phyloP scores from a whole-genome alignment of 2,113 vertebrate species.

The Andinoacara biseriatus region DNA sequence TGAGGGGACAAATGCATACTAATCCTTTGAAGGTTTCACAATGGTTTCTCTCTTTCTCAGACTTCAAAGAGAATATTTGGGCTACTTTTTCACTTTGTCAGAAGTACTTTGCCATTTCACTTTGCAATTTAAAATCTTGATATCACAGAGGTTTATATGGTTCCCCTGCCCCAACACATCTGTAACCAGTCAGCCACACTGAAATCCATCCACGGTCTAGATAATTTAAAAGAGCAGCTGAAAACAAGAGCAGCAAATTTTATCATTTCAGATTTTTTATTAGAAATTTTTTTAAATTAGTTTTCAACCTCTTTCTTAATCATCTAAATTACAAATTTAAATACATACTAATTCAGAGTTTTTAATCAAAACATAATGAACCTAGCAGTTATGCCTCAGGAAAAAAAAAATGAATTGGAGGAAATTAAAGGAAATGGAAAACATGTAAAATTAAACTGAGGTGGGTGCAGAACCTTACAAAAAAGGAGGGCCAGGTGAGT shows the following conservation, averaged over 20 bases:
- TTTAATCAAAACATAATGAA: not conserved
- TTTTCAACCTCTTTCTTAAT: not conserved
- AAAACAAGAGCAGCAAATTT: not conserved
- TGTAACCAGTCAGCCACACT: slow-evolving; percentile 2
- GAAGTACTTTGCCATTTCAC: slow-evolving; percentile 20
- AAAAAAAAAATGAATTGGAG: not conserved
- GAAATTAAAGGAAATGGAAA: not conserved
- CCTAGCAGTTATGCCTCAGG: not conserved
- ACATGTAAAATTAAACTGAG: not conserved
- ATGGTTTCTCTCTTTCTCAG: slow-evolving; percentile 29
- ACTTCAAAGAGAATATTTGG: slow-evolving; percentile 61
- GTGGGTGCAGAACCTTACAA: not conserved
- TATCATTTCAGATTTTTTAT: not conserved
- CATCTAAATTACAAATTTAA: slow-evolving; percentile 11
- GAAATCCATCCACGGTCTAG: not conserved
- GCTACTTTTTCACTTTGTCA: slow-evolving; percentile 36
- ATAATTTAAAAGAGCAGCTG: not conserved
- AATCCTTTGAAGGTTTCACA: slow-evolving; percentile 51
- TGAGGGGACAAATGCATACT: slow-evolving; percentile 18
- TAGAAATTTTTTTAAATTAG: not conserved
- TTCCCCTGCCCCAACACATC: not conserved
- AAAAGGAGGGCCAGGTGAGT: not conserved
- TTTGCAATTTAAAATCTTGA: slow-evolving; percentile 40
- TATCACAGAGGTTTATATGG: slow-evolving; percentile 18
- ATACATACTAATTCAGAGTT: not conserved